phyloP scores from a whole-genome alignment of 2,113 vertebrate genomes.

The Xiphophorus hellerii region DNA sequence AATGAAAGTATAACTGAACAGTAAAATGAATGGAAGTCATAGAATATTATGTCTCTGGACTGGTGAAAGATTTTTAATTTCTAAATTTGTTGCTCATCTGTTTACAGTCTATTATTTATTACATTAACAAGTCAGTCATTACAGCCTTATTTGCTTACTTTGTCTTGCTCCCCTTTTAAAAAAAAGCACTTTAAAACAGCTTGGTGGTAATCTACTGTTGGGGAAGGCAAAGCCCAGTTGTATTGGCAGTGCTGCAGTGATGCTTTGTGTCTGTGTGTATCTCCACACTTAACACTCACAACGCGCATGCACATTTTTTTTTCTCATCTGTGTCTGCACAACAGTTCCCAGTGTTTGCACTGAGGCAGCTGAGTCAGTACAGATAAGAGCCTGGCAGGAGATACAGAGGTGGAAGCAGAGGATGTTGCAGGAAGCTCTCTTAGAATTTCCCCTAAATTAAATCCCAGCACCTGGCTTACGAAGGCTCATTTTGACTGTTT shows the following conservation, averaged over 20 bases:
- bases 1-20: not conserved
- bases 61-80: not conserved
- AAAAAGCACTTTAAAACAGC: too few species aligned
- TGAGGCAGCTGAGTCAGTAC: conserved; percentile 76
- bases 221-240: conserved; percentile 26
- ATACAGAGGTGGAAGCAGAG: conserved; percentile 48
- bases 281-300: not conserved
- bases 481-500: conserved; percentile 10
- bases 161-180: not conserved
- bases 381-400: conserved; percentile 70
- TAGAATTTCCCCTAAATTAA: conserved; percentile 27
- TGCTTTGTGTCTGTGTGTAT: conserved; percentile 8
- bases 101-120: not conserved
- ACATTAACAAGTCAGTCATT: not conserved
- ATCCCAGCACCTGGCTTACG: not conserved
- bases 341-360: conserved; percentile 75
- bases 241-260: conserved; percentile 51
- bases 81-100: too few species aligned
- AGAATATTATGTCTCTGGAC: not conserved
- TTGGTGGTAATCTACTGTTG: conserved; percentile 14
- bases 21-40: not conserved
- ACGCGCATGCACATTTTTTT: conserved; percentile 22
- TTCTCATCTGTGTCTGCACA: conserved; percentile 63
- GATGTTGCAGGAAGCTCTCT: conserved; percentile 42
- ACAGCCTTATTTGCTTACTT: not conserved